Base-by-base conservation (phyloP, 2,113 vertebrate species). In the Psammodynastes pulverulentus region DNA sequence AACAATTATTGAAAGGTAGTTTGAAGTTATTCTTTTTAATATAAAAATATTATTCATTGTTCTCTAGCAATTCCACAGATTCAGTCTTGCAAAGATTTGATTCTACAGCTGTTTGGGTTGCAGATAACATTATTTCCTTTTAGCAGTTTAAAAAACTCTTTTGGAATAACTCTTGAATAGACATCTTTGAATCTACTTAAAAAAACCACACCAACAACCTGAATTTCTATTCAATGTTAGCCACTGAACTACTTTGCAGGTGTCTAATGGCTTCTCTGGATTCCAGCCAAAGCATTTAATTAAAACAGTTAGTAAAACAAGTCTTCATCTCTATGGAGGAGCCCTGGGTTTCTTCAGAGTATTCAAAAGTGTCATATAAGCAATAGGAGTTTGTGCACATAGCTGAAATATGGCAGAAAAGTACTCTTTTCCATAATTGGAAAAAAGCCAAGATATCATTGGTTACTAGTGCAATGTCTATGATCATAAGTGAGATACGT, bases 301-400 rank as follows among this genome's bases (percentile, higher is more conserved):
- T 89, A 89, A 67, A 87, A 89, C 45, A 51, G n/a, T 72, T 62
- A n/a, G 19, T 89, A 62, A 89, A 46, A 89, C 89, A 89, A 48
- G 45, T 67, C 29, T 49, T 72, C 89, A 89, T n/a, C 29, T 49
- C 58, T 51, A 48, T 51, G 88, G 58, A 89, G 46, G 19, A 49
- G 46, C 29, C 39, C 88, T 62, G 87, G 87, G 24, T 45, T 89
- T 89, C 53, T 34, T 89, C 88, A 46, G 88, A n/a, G 26, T 48
- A 89, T 56, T 58, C 54, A 62, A 48, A 43, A 89, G 88, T 89
- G 54, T 89, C 54, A 79, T 79, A 46, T 26, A 29, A 62, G 43
- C 56, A 89, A 89, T 29, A 89, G 26, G 43, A 48, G 54, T 58
- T 54, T 17, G 21, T 45, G 53, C 54, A 58, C 15, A 26, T 26